phyloP scores from a whole-genome alignment of 2,888 invertebrate species.

The Agelastica alni region DNA sequence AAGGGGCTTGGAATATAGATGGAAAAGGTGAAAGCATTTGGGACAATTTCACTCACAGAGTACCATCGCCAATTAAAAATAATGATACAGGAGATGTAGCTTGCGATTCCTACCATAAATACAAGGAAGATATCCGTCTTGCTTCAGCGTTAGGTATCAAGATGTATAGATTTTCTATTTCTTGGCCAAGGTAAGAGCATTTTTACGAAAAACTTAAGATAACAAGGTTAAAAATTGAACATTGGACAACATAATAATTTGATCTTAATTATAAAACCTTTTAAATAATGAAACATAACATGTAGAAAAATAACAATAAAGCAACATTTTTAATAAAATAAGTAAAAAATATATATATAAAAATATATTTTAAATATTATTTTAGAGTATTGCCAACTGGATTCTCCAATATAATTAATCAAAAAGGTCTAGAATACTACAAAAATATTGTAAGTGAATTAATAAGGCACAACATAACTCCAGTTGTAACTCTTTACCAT shows the following conservation, averaged over 20 bases:
- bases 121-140: constrained; percentile 63
- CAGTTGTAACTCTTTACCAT: constrained; percentile 43
- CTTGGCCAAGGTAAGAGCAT: constrained; percentile 63
- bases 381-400: constrained; percentile 62
- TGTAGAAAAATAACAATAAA: no score
- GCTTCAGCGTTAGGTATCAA: constrained; percentile 60
- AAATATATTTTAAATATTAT: background rate
- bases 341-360: background rate
- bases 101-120: constrained; percentile 68
- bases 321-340: no score
- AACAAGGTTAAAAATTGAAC: background rate
- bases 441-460: constrained; percentile 20
- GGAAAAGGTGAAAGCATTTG: constrained; percentile 68
- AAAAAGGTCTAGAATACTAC: constrained; percentile 49
- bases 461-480: constrained; percentile 35
- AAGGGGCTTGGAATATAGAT: constrained; percentile 52
- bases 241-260: background rate
- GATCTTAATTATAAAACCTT: no score
- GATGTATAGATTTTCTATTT: constrained; percentile 65
- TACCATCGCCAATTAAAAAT: constrained; percentile 5
- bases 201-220: background rate
- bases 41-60: constrained; percentile 19
- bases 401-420: constrained; percentile 55
- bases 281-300: no score
- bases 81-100: no score